Evolutionary conservation across 2,888 invertebrate genomes (phyloP).

Genomic region (Acleris laterana): DNA sequence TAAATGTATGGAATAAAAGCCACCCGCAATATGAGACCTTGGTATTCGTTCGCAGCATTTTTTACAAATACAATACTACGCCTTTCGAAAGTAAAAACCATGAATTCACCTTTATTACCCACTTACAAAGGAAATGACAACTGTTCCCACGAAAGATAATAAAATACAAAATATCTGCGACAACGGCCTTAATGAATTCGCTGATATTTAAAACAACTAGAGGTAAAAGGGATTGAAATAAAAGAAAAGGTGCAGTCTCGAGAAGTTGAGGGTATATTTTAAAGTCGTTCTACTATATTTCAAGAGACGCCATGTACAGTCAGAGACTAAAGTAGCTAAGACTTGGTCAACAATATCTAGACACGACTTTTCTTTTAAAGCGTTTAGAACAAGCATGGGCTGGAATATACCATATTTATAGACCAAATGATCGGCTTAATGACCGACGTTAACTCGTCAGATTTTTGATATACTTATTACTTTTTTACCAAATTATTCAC

Average conservation of each 20-base stretch:
- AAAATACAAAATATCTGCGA: conserved; percentile 33
- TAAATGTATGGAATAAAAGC: not conserved
- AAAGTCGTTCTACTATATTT: conserved; percentile 48
- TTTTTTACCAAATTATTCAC: no score
- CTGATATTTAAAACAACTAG: conserved; percentile 31
- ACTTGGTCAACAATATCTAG: no score
- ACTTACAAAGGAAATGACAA: conserved; percentile 34
- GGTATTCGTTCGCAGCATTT: conserved; percentile 8
- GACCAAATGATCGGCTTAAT: no score
- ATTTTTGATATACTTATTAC: no score
- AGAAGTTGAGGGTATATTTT: conserved; percentile 16
- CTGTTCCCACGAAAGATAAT: conserved; percentile 26
- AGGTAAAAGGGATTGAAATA: conserved; percentile 8
- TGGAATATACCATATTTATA: no score
- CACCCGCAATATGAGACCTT: conserved; percentile 26
- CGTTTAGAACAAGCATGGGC: no score
- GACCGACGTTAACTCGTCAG: no score
- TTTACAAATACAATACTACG: conserved; percentile 26
- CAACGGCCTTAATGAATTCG: conserved; percentile 33
- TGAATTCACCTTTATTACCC: conserved; percentile 36
- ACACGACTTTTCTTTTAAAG: no score
- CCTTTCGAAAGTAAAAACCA: conserved; percentile 32
- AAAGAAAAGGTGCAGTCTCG: not conserved
- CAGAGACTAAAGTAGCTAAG: no score
- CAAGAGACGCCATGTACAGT: conserved; percentile 44